Base-by-base conservation (phyloP, 2,888 invertebrate genomes). In the Sthenelais limicola region DNA sequence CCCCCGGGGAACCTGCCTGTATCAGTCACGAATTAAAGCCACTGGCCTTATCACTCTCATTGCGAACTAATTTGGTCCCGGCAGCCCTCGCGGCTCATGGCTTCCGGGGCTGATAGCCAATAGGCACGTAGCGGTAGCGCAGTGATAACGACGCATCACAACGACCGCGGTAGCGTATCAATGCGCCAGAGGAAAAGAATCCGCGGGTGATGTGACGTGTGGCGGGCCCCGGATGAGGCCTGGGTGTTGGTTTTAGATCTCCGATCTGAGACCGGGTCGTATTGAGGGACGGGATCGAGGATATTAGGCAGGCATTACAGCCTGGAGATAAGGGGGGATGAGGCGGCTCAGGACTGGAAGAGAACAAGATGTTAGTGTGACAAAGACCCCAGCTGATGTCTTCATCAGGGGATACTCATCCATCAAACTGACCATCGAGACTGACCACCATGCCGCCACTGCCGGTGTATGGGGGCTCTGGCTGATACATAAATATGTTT, bases 1-100 rank as follows among this genome's bases (percentile, higher is more conserved):
- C 56, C 56, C n/a, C 32, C 56, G 56, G 56, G 56, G 56, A 56
- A n/a, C 32, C 56, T 18, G 56, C 56, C 32, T 56, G 56, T 56
- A 56, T 56, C 56, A 33, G 18, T n/a, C 56, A 32, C 32, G 24
- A 56, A 56, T 56, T 56, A 56, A 56, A 56, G 32, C 56, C 18
- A 33, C 56, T 33, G 28, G 28, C 56, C 56, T 56, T 56, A 56
- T 56, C 56, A 56, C 56, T 56, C 3, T 3, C 12, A 24, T 18
- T 15, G 56, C 56, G 32, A 24, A 21, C 56, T 56, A 56, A 56
- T 56, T 56, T 56, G 9, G 51, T 26, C 51, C n/a, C 51, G 9
- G 9, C 51, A 51, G 18, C 51, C 21, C 51, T 51, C 24, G 21
- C 51, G 18, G 7, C 9, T 5, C 51, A 7, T 5, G 21, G 9